Conservation (phyloP, 2,113 vertebrate genomes). For the Theristicus caerulescens region DNA sequence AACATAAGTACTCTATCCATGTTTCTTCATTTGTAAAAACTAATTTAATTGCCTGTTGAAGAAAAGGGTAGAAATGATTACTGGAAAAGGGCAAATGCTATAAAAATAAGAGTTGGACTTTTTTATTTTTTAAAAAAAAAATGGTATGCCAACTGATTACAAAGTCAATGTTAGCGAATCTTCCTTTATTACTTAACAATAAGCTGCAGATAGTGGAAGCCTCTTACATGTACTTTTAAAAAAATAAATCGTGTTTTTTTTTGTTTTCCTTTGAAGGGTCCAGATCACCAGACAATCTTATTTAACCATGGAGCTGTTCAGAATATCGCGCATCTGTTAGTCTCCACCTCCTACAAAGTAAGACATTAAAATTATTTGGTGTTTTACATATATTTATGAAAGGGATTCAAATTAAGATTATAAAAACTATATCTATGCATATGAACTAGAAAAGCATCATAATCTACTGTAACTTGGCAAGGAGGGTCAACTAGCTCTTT, state of each 20-base stretch:
- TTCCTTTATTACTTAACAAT: not conserved
- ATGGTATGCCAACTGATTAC: not conserved
- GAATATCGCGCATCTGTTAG: constrained; percentile 93
- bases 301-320: constrained; percentile 96
- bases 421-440: not conserved
- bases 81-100: not conserved
- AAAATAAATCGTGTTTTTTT: not conserved
- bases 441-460: not conserved
- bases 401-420: not conserved
- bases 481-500: not conserved
- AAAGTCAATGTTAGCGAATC: not conserved
- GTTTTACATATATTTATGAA: not conserved
- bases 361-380: not conserved
- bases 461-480: not conserved
- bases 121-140: not conserved
- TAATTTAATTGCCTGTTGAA: not conserved
- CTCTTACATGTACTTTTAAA: not conserved
- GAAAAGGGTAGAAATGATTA: not conserved
- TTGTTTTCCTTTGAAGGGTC: constrained; percentile 81
- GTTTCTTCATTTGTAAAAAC: not conserved
- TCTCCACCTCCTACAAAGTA: constrained; percentile 95
- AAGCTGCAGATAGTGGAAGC: not conserved
- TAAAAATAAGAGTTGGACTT: not conserved
- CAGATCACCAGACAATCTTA: constrained; percentile 96
- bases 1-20: not conserved